A percentile compares a stretch with the other conserved stretches of the same genome.
Conservation (phyloP, 2,797 vertebrate genomes). For the Dermochelys coriacea region DNA sequence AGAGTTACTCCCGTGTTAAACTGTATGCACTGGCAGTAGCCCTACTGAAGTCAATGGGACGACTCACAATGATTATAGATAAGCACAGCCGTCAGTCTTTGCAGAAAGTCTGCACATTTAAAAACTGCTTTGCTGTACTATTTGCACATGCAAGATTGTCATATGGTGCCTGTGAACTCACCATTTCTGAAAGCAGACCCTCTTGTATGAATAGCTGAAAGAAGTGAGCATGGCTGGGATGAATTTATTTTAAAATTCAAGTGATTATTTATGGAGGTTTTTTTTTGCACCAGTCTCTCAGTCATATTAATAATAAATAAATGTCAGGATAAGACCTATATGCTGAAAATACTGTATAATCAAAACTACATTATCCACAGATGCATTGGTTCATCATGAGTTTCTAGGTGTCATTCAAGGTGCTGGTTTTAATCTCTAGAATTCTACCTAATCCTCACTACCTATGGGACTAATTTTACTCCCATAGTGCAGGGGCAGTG, state of each 20-base stretch:
- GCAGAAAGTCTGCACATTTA: neutral
- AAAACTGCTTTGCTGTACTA: neutral
- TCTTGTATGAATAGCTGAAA: neutral
- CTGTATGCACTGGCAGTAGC: neutral
- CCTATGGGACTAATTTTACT: neutral
- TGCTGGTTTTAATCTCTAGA: neutral
- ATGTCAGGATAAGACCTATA: neutral
- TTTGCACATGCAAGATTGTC: neutral
- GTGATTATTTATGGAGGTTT: neutral
- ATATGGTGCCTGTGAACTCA: neutral
- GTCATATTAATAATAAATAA: neutral
- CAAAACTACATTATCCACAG: neutral
- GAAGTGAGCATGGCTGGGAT: neutral
- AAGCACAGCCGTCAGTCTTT: neutral
- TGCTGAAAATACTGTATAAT: neutral
- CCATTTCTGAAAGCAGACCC: neutral
- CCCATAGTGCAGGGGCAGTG: neutral
- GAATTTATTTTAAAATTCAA: neutral
- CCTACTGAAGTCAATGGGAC: neutral
- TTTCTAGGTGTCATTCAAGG: neutral
- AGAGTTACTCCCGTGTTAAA: neutral
- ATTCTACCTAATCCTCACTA: neutral
- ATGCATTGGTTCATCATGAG: neutral
- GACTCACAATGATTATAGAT: neutral
- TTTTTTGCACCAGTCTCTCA: neutral